A percentile compares a stretch with the other conserved stretches of the same genome.
These are phyloP conservation scores for Vanessa cardui DNA, from an alignment of 2,888 invertebrate species.

Conservation along the genomic window DNA sequence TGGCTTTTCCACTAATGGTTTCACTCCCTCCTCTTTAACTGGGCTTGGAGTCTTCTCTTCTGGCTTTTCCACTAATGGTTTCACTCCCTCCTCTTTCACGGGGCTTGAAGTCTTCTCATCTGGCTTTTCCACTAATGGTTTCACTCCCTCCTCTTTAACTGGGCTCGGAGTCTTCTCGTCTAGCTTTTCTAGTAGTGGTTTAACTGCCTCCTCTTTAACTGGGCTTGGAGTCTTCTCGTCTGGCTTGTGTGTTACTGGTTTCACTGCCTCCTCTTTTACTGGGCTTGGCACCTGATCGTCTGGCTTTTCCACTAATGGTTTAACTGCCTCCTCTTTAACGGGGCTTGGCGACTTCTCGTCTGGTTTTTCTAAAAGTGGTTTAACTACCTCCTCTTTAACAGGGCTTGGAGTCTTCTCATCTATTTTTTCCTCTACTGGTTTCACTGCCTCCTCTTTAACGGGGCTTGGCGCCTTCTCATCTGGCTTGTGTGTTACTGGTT, in stretches of 20 bases:
- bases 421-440: background rate
- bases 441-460: background rate
- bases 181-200: conserved; percentile 10
- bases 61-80: background rate
- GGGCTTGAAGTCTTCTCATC: conserved; percentile 31
- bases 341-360: conserved; percentile 33
- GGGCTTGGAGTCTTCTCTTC: background rate
- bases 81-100: background rate
- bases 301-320: conserved; percentile 16
- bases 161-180: conserved; percentile 17
- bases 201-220: no score
- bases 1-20: background rate
- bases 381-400: background rate
- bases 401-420: conserved; percentile 27
- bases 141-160: background rate
- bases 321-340: no score
- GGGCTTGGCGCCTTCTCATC: background rate
- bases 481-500: no score
- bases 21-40: background rate
- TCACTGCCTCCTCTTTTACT: no score
- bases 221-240: no score
- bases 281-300: background rate
- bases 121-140: background rate
- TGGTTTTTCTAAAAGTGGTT: background rate
- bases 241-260: no score